phyloP scores from a whole-genome alignment of 2,888 invertebrate genomes.

The Glaucopsyche alexis region DNA sequence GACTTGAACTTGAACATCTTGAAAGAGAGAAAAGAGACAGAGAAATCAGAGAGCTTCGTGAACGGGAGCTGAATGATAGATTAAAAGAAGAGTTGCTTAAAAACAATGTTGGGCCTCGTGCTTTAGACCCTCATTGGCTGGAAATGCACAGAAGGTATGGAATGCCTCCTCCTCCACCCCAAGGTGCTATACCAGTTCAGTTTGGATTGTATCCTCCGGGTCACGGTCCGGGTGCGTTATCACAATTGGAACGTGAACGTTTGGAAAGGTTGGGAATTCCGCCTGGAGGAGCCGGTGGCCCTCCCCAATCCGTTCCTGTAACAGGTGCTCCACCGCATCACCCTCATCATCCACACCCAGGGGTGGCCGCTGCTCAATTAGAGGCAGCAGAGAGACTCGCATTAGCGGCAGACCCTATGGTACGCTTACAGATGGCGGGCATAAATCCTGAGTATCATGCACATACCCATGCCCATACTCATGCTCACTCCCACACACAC shows the following conservation, averaged over 20 bases:
- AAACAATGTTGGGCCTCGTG: constrained; percentile 82
- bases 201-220: constrained; percentile 89
- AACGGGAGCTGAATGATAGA: constrained; percentile 89
- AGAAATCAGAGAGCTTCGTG: constrained; percentile 88
- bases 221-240: constrained; percentile 82
- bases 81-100: constrained; percentile 94
- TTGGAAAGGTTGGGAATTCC: constrained; percentile 90
- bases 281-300: constrained; percentile 77
- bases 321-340: constrained; percentile 79
- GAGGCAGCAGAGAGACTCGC: constrained; percentile 89
- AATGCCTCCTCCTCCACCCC: constrained; percentile 82
- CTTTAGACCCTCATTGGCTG: constrained; percentile 90
- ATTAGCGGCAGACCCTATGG: constrained; percentile 94
- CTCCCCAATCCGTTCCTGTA: constrained; percentile 69
- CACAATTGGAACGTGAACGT: constrained; percentile 93
- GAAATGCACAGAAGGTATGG: constrained; percentile 92
- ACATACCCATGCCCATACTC: constrained; percentile 95
- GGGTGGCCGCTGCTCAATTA: constrained; percentile 81
- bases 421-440: constrained; percentile 95
- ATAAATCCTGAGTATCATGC: constrained; percentile 93
- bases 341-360: constrained; percentile 78
- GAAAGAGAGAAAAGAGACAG: constrained; percentile 86
- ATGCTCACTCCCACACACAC: constrained; percentile 94
- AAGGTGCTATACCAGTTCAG: constrained; percentile 84
- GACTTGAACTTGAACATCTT: constrained; percentile 83